These are phyloP conservation scores for Nesoenas mayeri DNA, from an alignment of 2,113 vertebrate genomes.

Conservation along the genomic window DNA sequence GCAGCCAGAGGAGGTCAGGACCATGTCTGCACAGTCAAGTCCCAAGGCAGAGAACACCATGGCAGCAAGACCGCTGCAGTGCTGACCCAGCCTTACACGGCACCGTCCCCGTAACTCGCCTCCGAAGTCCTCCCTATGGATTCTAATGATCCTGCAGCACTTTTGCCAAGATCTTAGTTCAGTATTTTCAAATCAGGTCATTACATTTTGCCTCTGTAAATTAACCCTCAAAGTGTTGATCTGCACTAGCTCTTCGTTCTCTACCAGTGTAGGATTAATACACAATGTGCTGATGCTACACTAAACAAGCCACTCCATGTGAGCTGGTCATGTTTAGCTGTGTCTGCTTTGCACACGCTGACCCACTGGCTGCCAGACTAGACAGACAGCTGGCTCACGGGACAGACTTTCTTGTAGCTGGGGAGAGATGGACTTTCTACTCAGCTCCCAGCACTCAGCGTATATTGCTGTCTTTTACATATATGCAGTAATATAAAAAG, in stretches of 20 bases:
- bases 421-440: not conserved
- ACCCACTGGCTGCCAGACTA: not conserved
- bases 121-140: too few relatives aligned
- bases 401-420: not conserved
- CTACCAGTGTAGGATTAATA: not conserved
- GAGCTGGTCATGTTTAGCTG: not conserved
- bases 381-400: too few relatives aligned
- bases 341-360: not conserved
- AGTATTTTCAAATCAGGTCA: not conserved
- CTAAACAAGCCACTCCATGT: fast-evolving
- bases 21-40: fast-evolving
- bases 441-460: not conserved
- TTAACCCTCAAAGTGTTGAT: not conserved
- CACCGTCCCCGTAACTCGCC: not conserved
- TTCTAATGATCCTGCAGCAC: not conserved
- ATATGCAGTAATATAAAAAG: not conserved
- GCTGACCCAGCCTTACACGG: fast-evolving
- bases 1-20: not conserved
- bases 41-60: not conserved
- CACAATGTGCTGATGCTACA: fast-evolving
- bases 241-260: not conserved
- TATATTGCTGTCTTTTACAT: not conserved
- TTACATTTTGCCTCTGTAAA: not conserved
- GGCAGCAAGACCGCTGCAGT: not conserved
- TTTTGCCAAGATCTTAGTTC: too few relatives aligned